phyloP scores from a whole-genome alignment of 2,113 vertebrate genomes.

The Danionella cerebrum region DNA sequence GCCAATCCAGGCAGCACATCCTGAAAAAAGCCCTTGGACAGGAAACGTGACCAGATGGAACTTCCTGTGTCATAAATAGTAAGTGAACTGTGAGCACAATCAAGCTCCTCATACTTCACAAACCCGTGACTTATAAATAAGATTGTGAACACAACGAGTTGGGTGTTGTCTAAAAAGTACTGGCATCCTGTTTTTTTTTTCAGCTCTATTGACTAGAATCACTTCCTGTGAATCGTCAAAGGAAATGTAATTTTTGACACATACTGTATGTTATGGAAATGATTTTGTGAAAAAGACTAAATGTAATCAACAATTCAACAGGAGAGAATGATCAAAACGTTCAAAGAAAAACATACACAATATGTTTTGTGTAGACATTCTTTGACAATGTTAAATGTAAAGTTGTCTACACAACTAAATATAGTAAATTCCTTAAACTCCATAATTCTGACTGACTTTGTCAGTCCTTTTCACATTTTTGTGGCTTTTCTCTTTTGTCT shows the following conservation, averaged over 20 bases:
- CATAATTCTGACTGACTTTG: too few relatives aligned
- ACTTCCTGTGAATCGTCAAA: slow-evolving; percentile 7
- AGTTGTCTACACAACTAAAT: too few relatives aligned
- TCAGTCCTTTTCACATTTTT: too few relatives aligned
- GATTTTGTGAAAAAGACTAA: too few relatives aligned
- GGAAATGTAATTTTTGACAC: background rate
- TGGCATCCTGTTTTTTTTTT: background rate
- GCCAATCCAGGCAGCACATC: slow-evolving; percentile 44
- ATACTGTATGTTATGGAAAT: background rate
- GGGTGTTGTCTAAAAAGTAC: background rate
- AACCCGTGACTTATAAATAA: slow-evolving; percentile 43
- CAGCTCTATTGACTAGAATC: background rate
- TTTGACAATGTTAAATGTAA: too few relatives aligned
- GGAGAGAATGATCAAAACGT: too few relatives aligned
- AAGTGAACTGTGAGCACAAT: slow-evolving; percentile 47
- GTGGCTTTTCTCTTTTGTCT: too few relatives aligned
- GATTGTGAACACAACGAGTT: slow-evolving; percentile 3
- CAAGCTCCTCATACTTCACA: slow-evolving; percentile 35
- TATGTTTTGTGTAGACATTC: too few relatives aligned
- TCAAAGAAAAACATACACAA: too few relatives aligned
- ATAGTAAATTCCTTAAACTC: too few relatives aligned
- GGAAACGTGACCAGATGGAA: slow-evolving; percentile 57
- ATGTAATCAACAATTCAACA: too few relatives aligned
- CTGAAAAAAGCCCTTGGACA: slow-evolving; percentile 41
- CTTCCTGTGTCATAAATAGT: slow-evolving; percentile 59